Conservation (phyloP, 30 jellyfish, hydroid and myxozoan species). For the Pelagia noctiluca region DNA sequence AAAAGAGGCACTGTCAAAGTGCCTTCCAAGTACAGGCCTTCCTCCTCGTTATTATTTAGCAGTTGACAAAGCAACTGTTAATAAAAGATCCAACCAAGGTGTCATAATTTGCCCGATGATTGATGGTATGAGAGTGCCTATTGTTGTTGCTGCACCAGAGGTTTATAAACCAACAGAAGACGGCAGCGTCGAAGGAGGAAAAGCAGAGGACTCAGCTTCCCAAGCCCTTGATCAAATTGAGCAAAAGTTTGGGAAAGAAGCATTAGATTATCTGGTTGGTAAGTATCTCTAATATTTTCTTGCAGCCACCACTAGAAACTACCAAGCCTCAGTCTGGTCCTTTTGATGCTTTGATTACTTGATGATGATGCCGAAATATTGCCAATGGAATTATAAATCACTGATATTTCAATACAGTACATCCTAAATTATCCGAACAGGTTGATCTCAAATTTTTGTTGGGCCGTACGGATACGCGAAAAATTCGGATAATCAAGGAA, state of each 20-base stretch:
- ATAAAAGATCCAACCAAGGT: conserved; percentile 14
- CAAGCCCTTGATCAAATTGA: not conserved
- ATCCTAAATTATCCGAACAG: too few species aligned
- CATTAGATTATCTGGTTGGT: not conserved
- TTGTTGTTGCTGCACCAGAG: conserved; percentile 32
- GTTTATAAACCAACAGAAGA: conserved; percentile 17
- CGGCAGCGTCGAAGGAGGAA: conserved; percentile 5
- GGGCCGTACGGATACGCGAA: too few species aligned
- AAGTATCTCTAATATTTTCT: not conserved
- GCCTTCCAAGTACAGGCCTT: conserved; percentile 30
- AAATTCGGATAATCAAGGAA: too few species aligned
- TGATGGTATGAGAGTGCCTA: conserved; percentile 14
- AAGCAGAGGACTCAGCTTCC: not conserved
- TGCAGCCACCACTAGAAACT: too few species aligned
- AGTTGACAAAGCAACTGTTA: conserved; percentile 18
- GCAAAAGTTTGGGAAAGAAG: not conserved
- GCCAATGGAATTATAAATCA: too few species aligned
- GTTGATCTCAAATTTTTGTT: too few species aligned
- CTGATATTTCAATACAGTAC: too few species aligned
- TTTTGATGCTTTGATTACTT: too few species aligned
- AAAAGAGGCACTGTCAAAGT: not conserved
- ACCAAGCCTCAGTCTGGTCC: too few species aligned
- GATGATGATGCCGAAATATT: too few species aligned
- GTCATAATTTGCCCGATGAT: conserved; percentile 15
- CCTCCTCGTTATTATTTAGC: conserved; percentile 31